Base-by-base conservation (phyloP, 1,140 invertebrate species). In the Portunus trituberculatus region DNA sequence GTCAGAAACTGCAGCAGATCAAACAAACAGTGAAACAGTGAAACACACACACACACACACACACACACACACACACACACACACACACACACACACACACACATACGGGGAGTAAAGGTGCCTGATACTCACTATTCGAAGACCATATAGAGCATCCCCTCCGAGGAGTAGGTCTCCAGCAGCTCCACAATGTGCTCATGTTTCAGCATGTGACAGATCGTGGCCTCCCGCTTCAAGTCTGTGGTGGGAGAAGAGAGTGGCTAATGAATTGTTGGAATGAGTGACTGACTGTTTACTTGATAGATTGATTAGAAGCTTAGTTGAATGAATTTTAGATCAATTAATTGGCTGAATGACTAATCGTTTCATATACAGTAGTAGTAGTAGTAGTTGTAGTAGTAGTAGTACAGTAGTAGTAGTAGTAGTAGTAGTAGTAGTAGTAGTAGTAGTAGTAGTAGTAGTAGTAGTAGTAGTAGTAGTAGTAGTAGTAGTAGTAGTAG, bases 91-190 rank as follows among this genome's bases (percentile, higher is more conserved):
- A 59, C 52, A 59, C 52, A 59, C 52, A 59, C 52, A 10, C 8
- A 59, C 52, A 10, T 20, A 59, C 52, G 16, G 16, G 52, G 52
- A 59, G 52, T 45, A 89, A 87, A 89, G 52, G 8, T 28, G 4
- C 46, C 4, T 12, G 28, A 3, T 94, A 97, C 99, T 99, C 98
- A 99, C 99, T 99, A 99, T 98, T 99, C 99, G 97, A 99, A 99
- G 95, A 99, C 99, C 99, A 99, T 99, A 97, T 99, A 99, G 3
- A 99, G 98, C 98, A 99, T 99, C 96, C 99, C 99, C 97, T 99
- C 99, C 12, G 99, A 99, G 96, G 96, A 95, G 98, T 99, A 99
- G 0, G 99, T 99, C 97, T 99, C 99, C 93, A 99, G 97, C 46
- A 99, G 97, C 97, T 99, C 99, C 89, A 99, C 99, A 96, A 99